phyloP scores from a whole-genome alignment of 2,888 invertebrate genomes.

The Xylota segnis region DNA sequence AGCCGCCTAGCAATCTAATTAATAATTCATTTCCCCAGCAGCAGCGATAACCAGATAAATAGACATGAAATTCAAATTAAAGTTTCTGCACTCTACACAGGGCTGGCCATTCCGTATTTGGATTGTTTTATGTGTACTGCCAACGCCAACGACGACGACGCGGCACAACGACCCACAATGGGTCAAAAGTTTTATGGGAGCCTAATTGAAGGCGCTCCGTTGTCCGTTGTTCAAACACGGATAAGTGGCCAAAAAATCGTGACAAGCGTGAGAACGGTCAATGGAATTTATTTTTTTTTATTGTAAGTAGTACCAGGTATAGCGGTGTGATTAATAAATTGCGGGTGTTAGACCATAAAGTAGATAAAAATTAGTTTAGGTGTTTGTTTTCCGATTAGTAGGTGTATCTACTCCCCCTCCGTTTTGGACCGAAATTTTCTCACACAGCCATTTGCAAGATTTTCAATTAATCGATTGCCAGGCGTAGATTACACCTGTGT shows the following conservation, averaged over 20 bases:
- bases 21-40: conserved; percentile 71
- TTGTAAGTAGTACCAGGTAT: background rate
- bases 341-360: conserved; percentile 56
- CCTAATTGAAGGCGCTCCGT: conserved; percentile 67
- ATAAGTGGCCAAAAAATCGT: conserved; percentile 60
- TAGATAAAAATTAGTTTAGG: conserved; percentile 60
- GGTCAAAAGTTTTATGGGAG: conserved; percentile 60
- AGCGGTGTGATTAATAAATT: conserved; percentile 53
- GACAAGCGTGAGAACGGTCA: conserved; percentile 71
- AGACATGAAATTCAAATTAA: conserved; percentile 75
- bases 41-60: conserved; percentile 70
- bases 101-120: conserved; percentile 65
- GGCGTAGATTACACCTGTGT: conserved; percentile 70
- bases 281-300: conserved; percentile 26
- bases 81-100: conserved; percentile 59
- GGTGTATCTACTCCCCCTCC: conserved; percentile 29
- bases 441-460: conserved; percentile 20
- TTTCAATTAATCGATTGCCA: conserved; percentile 73
- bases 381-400: conserved; percentile 30
- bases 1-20: conserved; percentile 56
- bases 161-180: conserved; percentile 40
- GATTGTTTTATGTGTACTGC: conserved; percentile 36
- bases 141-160: background rate
- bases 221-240: conserved; percentile 35
- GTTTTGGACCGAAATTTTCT: background rate